Conservation (phyloP, 2,888 invertebrate genomes). For the Tiliacea citrago region DNA sequence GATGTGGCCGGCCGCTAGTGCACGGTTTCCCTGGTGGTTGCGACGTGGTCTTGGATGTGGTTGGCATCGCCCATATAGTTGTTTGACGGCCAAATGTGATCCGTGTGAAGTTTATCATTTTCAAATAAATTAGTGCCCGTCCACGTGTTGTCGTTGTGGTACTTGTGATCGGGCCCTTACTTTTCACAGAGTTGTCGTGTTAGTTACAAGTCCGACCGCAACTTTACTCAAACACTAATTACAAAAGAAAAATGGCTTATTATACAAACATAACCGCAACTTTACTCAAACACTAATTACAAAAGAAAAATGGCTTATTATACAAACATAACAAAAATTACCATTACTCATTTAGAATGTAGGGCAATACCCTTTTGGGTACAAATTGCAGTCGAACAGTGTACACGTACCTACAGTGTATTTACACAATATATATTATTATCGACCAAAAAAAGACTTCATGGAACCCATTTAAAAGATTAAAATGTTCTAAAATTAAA, state of each 20-base stretch:
- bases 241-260: slow-evolving; percentile 10
- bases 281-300: slow-evolving; percentile 8
- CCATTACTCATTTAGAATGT: slow-evolving; percentile 9
- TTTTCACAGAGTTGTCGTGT: neutral
- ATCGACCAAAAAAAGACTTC: neutral
- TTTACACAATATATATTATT: neutral
- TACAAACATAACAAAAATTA: slow-evolving; percentile 32
- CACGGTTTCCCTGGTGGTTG: too few species aligned
- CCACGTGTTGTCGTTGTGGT: too few species aligned
- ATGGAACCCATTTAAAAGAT: neutral
- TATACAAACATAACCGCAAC: slow-evolving; percentile 19
- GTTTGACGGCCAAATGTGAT: too few species aligned
- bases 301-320: slow-evolving; percentile 2
- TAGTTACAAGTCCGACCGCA: neutral
- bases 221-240: slow-evolving; percentile 8
- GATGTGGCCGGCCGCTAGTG: too few species aligned
- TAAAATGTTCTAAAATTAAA: neutral
- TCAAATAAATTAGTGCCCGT: too few species aligned
- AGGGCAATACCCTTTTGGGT: slow-evolving; percentile 18
- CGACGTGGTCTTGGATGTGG: too few species aligned
- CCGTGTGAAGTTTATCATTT: too few species aligned
- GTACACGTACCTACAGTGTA: neutral
- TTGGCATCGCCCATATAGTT: too few species aligned
- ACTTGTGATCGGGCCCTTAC: too few species aligned
- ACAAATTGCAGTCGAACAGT: neutral